phyloP scores from a whole-genome alignment of 2,888 invertebrate genomes.

The Stenotaenia linearis region DNA sequence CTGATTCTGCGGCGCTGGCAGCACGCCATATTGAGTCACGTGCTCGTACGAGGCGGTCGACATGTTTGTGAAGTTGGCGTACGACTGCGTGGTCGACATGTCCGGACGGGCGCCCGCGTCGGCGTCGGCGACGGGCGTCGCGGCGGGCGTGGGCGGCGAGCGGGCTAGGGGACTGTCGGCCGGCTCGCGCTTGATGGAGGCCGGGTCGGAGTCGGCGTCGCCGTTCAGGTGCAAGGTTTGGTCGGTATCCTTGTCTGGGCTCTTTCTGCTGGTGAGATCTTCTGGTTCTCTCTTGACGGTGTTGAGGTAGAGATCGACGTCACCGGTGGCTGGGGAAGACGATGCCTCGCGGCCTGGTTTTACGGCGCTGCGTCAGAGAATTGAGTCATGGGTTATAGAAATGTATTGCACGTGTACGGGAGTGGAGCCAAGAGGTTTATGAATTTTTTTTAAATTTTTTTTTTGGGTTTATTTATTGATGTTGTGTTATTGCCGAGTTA shows the following conservation, averaged over 20 bases:
- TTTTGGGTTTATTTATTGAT: too few relatives aligned
- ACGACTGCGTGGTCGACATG: constrained; percentile 28
- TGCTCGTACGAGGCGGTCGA: constrained; percentile 29
- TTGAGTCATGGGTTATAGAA: neutral
- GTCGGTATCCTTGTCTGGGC: constrained; percentile 8
- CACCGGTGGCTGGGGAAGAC: constrained; percentile 41
- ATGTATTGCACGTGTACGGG: neutral
- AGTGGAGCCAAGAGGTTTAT: neutral
- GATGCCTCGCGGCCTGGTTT: constrained; percentile 14
- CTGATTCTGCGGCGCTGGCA: constrained; percentile 27
- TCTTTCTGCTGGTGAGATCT: constrained; percentile 55
- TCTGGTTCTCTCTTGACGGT: constrained; percentile 76
- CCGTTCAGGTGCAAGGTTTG: constrained; percentile 37
- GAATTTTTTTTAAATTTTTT: too few relatives aligned
- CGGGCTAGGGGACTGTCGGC: constrained; percentile 57
- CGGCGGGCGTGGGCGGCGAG: constrained; percentile 43
- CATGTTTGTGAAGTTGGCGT: constrained; percentile 21
- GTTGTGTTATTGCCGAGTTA: too few relatives aligned
- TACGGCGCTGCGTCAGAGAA: neutral
- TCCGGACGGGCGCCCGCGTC: neutral
- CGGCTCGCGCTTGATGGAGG: constrained; percentile 49
- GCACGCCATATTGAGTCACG: constrained; percentile 32
- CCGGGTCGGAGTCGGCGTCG: constrained; percentile 32
- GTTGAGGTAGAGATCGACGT: constrained; percentile 59
- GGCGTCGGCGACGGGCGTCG: constrained; percentile 11